Percentiles rank a stretch among this genome's conserved stretches.
These are phyloP conservation scores for Melanostoma scalare DNA, from an alignment of 2,888 invertebrate species.

Conservation along the genomic window DNA sequence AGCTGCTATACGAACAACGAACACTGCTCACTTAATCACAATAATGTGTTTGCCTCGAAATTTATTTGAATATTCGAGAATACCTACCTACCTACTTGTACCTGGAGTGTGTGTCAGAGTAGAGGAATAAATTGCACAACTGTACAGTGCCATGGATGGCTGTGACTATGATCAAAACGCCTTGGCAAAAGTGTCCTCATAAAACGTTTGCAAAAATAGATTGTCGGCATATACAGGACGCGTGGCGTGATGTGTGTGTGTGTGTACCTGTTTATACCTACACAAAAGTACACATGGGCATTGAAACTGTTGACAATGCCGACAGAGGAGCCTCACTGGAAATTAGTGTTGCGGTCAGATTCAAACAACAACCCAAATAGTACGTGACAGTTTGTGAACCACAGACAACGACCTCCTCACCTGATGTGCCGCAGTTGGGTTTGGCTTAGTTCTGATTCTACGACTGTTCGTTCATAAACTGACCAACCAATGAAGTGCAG, in stretches of 20 bases:
- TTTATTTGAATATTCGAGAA: conserved; percentile 69
- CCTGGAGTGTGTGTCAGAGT: conserved; percentile 5
- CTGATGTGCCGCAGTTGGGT: conserved; percentile 30
- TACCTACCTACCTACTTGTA: neutral
- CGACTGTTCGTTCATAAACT: conserved; percentile 33
- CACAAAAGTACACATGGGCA: conserved; percentile 2
- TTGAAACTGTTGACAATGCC: conserved; percentile 64
- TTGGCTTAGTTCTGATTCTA: conserved; percentile 36
- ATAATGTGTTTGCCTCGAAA: conserved; percentile 70
- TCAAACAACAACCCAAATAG: conserved; percentile 68
- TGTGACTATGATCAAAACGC: neutral
- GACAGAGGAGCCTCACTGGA: conserved; percentile 48
- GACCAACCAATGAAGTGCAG: conserved; percentile 26
- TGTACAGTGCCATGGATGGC: neutral
- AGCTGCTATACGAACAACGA: conserved; percentile 46
- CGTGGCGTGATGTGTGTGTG: neutral
- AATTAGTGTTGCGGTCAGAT: conserved; percentile 68
- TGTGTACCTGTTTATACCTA: neutral
- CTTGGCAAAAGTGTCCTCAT: conserved; percentile 42
- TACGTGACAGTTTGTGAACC: conserved; percentile 65
- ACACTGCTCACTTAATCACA: conserved; percentile 72
- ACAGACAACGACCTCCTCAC: conserved; percentile 41
- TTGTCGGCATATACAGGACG: neutral
- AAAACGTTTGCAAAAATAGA: conserved; percentile 31
- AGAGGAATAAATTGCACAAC: conserved; percentile 48